phyloP scores from a whole-genome alignment of 2,113 vertebrate species.

The Hystrix brachyura region DNA sequence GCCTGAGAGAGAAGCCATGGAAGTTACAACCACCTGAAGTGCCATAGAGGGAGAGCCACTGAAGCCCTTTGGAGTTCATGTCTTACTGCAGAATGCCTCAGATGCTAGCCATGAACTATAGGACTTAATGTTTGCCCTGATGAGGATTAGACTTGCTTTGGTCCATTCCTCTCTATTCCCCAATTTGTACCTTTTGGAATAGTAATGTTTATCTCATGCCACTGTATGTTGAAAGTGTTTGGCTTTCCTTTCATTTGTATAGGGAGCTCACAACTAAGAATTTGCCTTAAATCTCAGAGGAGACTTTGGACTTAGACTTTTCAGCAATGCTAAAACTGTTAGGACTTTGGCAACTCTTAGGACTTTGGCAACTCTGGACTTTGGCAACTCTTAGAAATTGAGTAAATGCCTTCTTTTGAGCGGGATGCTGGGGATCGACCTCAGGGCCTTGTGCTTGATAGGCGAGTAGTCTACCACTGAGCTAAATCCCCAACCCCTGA shows the following conservation, averaged over 20 bases:
- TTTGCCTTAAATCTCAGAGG: no score
- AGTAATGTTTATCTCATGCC: background rate
- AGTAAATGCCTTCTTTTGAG: background rate
- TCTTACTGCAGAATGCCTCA: background rate
- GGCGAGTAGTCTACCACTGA: no score
- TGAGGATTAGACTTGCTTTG: background rate
- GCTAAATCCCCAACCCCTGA: no score
- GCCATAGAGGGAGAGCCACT: background rate
- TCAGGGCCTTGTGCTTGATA: no score
- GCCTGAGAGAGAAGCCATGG: background rate
- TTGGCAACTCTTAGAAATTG: background rate
- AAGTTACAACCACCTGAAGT: background rate
- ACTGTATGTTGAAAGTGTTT: background rate
- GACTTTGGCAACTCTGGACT: no score
- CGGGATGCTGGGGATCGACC: no score
- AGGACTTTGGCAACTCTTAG: background rate
- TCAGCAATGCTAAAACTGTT: background rate
- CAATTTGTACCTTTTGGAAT: background rate
- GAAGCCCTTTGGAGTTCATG: no score
- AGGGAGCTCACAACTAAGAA: background rate
- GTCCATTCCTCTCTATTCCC: background rate
- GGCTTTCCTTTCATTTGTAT: background rate
- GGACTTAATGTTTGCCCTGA: background rate
- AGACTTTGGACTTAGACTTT: background rate
- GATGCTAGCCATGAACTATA: background rate